A percentile compares a stretch with the other conserved stretches of the same genome.
Conservation (phyloP, 2,113 vertebrate genomes). For the Peromyscus polionotus region DNA sequence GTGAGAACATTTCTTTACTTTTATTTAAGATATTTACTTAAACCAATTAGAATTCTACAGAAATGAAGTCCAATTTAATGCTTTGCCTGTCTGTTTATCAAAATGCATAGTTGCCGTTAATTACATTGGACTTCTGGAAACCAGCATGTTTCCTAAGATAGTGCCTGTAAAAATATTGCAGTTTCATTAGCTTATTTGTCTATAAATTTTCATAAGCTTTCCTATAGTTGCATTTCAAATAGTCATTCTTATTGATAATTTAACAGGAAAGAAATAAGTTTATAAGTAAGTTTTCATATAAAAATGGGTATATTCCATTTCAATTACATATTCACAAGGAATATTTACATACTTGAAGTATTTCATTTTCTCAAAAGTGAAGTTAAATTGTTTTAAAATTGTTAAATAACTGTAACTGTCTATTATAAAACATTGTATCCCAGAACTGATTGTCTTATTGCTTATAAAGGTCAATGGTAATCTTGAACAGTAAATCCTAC, state of each 20-base stretch:
- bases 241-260: conserved; percentile 12
- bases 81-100: neutral
- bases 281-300: neutral
- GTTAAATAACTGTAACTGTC: too few species aligned
- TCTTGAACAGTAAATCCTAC: neutral
- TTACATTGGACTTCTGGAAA: conserved; percentile 56
- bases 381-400: neutral
- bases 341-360: neutral
- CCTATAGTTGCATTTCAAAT: neutral
- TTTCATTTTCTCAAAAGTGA: conserved; percentile 19
- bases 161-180: conserved; percentile 45
- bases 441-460: neutral
- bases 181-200: neutral
- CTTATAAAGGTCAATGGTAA: neutral
- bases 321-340: neutral
- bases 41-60: neutral
- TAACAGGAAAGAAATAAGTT: neutral
- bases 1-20: conserved; percentile 24
- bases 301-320: neutral
- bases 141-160: conserved; percentile 40
- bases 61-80: neutral
- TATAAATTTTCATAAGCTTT: conserved; percentile 52
- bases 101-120: neutral
- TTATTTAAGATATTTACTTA: neutral
- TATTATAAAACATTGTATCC: neutral